Percentiles rank a stretch among this genome's conserved stretches.
Evolutionary conservation across 2,113 vertebrate species (phyloP).

Genomic region (Anas platyrhynchos): DNA sequence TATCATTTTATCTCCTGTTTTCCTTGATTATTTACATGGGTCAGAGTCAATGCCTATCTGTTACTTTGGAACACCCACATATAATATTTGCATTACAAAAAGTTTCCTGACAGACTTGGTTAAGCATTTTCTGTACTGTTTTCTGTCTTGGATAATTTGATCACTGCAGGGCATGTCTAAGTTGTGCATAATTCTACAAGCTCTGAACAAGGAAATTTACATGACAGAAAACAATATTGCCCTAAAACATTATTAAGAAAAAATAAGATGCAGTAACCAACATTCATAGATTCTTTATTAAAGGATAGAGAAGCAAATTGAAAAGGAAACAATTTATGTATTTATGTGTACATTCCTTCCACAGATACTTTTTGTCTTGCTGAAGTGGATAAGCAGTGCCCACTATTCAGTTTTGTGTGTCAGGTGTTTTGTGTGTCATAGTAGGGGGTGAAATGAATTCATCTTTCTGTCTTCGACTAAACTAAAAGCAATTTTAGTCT

Average conservation of each 20-base stretch:
- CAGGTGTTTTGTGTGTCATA: constrained; percentile 72
- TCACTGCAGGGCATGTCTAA: neutral
- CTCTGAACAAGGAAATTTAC: constrained; percentile 32
- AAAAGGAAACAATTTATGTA: constrained; percentile 56
- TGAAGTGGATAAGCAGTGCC: constrained; percentile 60
- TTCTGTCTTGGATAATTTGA: constrained; percentile 5
- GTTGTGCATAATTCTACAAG: constrained; percentile 22
- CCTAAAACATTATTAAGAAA: constrained; percentile 26
- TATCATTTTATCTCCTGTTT: neutral
- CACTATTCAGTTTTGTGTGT: constrained; percentile 54
- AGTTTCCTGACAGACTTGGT: neutral
- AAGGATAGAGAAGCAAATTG: constrained; percentile 63
- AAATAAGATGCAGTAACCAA: constrained; percentile 34
- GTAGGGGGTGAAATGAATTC: constrained; percentile 82
- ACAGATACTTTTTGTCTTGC: constrained; percentile 40
- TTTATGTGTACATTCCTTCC: constrained; percentile 14
- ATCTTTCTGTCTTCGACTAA: constrained; percentile 81
- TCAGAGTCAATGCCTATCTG: neutral
- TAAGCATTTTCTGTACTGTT: neutral
- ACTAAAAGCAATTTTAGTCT: constrained; percentile 85
- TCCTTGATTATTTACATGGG: neutral
- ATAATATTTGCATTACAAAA: neutral
- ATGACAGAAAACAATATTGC: constrained; percentile 33
- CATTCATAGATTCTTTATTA: constrained; percentile 43
- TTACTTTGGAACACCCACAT: neutral